Base-by-base conservation (phyloP, 2,888 invertebrate species). In the Drosophila paramelanica region DNA sequence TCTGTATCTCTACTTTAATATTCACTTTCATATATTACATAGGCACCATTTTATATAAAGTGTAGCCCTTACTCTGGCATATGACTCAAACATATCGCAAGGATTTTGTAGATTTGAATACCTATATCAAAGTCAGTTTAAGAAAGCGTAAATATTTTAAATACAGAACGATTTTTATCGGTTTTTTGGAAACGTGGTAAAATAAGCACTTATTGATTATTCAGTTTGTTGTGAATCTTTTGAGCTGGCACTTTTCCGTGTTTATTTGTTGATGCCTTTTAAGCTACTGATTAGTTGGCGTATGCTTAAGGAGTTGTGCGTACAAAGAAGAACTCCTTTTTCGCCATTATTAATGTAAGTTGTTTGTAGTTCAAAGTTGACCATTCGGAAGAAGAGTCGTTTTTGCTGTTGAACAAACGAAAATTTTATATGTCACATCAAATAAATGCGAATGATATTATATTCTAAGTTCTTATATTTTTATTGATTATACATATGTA, bases 281-380 rank as follows among this genome's bases (percentile, higher is more conserved):
- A 41, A 60, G 33, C 51, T 13, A 20, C 8, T 39, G 70, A 31
- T 41, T 45, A 53, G 27, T 39, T 20, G 69, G 33, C 68, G 67
- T 68, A 68, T 68, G 58, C 43, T 55, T n/a, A n/a, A n/a, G n/a
- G 66, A 27, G 36, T 31, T 31, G 7, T 31, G 33, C 5, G 33
- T 11, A 33, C 11, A 11, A 33, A 33, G 33, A 33, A 33, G 4
- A 33, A 4, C 17, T 27, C 10, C 31, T 31, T 31, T 31, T 31
- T 31, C 8, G 3, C 31, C 13, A 20, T 20, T 36, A 17, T 3
- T 17, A 11, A 7, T 14, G 39, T n/a, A 50, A 27, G 13, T 45
- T 14, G 41, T 67, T 57, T 46, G 45, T 6, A 23, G 23, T 0
- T 23, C 23, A 23, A 23, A 23, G 23, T 23, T 23, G 23, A 23